These are phyloP conservation scores for Drosophila busckii DNA, from an alignment of 1,140 invertebrate genomes.

Conservation along the genomic window DNA sequence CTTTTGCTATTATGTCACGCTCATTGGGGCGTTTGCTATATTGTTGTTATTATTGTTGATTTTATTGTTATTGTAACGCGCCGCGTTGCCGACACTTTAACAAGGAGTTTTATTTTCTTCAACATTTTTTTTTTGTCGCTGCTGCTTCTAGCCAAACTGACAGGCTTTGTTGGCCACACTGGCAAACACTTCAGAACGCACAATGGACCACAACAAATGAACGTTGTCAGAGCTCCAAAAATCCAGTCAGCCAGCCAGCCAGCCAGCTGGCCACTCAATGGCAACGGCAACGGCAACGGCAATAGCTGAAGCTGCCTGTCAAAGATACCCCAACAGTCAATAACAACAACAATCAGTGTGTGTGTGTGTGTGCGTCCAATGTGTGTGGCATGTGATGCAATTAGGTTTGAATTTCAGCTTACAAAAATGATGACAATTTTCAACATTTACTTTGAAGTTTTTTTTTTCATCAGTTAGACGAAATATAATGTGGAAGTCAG, in stretches of 20 bases:
- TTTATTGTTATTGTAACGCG: slow-evolving; percentile 72
- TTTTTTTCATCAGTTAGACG: background rate
- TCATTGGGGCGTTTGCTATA: slow-evolving; percentile 46
- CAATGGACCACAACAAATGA: slow-evolving; percentile 60
- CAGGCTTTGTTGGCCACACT: slow-evolving; percentile 60
- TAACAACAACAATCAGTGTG: slow-evolving; percentile 11
- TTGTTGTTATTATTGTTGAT: slow-evolving; percentile 65
- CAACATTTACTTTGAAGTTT: slow-evolving; percentile 38
- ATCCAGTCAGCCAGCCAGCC: slow-evolving; percentile 19
- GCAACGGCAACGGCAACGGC: background rate
- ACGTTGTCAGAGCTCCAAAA: slow-evolving; percentile 26
- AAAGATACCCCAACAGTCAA: background rate
- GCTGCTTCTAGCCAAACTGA: slow-evolving; percentile 38
- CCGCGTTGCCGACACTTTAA: slow-evolving; percentile 63
- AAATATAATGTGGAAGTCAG: slow-evolving; percentile 1
- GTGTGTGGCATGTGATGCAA: slow-evolving; percentile 25
- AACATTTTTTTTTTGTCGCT: slow-evolving; percentile 1
- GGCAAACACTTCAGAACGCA: slow-evolving; percentile 63
- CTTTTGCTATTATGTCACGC: slow-evolving; percentile 62
- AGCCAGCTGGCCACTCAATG: slow-evolving; percentile 38
- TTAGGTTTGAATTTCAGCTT: slow-evolving; percentile 35
- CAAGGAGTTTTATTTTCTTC: slow-evolving; percentile 32
- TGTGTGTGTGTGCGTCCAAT: background rate
- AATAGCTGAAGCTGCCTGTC: background rate
- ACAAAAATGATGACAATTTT: slow-evolving; percentile 30